Evolutionary conservation across 2,797 vertebrate species (phyloP).

Genomic region (Hirundo rustica): DNA sequence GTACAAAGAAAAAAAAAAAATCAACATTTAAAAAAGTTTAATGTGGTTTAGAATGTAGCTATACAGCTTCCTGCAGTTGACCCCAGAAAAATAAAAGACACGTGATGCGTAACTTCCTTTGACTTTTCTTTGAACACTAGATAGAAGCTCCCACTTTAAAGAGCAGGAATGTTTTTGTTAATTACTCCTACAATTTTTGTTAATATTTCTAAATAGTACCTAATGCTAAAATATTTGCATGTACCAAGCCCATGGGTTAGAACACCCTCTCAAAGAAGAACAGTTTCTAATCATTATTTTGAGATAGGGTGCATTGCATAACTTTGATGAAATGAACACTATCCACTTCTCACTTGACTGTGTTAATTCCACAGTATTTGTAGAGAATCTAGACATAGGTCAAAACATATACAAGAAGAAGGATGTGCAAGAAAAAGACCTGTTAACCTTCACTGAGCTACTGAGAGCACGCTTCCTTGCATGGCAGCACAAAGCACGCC

Average conservation of each 20-base stretch:
- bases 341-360: not conserved
- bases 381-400: not conserved
- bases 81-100: conserved; percentile 46
- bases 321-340: not conserved
- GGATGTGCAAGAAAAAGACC: not conserved
- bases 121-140: conserved; percentile 37
- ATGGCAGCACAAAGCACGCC: not conserved
- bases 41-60: not conserved
- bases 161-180: not conserved
- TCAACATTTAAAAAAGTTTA: not conserved
- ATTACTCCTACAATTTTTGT: not conserved
- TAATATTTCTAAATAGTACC: not conserved
- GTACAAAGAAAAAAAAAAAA: not conserved
- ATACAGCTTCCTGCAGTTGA: conserved; percentile 22
- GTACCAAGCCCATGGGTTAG: not conserved
- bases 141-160: conserved; percentile 5
- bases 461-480: not conserved
- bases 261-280: not conserved
- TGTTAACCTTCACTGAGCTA: not conserved
- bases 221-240: not conserved
- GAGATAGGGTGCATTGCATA: not conserved
- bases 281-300: not conserved
- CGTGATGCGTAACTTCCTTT: conserved; percentile 41
- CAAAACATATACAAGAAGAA: not conserved
- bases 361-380: not conserved